Percentiles rank a stretch among this genome's conserved stretches.
These are phyloP conservation scores for Sceloporus tristichus DNA, from an alignment of 2,113 vertebrate genomes.

Conservation along the genomic window DNA sequence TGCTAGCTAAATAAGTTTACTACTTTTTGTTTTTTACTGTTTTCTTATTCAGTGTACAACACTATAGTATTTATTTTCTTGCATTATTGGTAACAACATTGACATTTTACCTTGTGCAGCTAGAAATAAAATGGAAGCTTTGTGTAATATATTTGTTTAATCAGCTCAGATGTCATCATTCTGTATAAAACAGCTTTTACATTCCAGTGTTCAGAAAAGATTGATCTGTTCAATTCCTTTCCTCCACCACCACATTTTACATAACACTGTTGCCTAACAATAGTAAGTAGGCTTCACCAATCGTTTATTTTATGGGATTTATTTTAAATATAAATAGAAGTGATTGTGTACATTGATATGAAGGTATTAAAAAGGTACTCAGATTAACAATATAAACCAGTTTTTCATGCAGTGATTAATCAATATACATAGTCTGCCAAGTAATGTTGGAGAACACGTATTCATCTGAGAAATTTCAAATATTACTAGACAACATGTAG, in stretches of 20 bases:
- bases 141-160: not conserved
- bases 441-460: not conserved
- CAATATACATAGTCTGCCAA: not conserved
- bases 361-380: not conserved
- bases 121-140: not conserved
- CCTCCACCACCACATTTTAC: not conserved
- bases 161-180: not conserved
- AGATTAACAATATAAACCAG: not conserved
- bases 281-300: not conserved
- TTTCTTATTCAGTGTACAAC: not conserved
- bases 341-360: not conserved
- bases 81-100: not conserved
- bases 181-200: not conserved
- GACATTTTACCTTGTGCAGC: not conserved
- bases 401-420: not conserved
- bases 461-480: not conserved
- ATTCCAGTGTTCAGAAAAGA: not conserved
- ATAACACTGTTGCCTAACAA: not conserved
- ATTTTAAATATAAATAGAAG: not conserved
- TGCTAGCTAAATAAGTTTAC: not conserved
- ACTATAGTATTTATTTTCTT: not conserved
- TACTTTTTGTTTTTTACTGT: not conserved
- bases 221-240: not conserved
- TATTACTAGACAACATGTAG: not conserved
- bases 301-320: not conserved